Conservation (phyloP, 2,888 invertebrate species). For the Idaea straminata region DNA sequence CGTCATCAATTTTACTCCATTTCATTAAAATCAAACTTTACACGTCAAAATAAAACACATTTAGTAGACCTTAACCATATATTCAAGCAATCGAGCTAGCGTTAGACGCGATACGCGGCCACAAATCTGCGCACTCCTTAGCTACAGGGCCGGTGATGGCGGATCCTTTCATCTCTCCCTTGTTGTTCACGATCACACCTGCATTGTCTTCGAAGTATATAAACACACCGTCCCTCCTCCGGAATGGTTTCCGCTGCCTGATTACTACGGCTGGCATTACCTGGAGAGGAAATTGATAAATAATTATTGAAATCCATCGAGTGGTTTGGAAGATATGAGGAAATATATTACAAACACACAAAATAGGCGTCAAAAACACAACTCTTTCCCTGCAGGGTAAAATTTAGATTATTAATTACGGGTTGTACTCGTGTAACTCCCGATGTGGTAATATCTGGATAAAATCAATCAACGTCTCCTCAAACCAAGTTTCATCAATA, state of each 20-base stretch:
- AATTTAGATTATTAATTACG: no score
- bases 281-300: constrained; percentile 55
- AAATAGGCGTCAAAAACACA: no score
- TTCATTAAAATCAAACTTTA: no score
- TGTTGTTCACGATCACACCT: constrained; percentile 99
- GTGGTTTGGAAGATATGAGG: no score
- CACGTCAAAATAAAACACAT: constrained; percentile 11
- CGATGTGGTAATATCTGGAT: no score
- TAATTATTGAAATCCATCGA: constrained; percentile 6
- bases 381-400: no score
- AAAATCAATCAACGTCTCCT: no score
- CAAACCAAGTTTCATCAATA: no score
- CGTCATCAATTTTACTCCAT: no score
- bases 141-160: constrained; percentile 99
- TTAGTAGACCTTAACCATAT: constrained; percentile 39
- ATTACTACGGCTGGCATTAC: constrained; percentile 99
- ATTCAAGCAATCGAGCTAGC: constrained; percentile 97
- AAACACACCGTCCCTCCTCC: constrained; percentile 99
- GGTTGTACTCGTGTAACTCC: no score
- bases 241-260: constrained; percentile 98
- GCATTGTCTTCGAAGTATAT: constrained; percentile 99
- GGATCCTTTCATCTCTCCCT: constrained; percentile 99
- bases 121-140: constrained; percentile 99
- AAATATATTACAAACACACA: no score
- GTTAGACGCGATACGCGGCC: constrained; percentile 99